phyloP scores from a whole-genome alignment of 2,888 invertebrate genomes.

The Mechanitis messenoides region DNA sequence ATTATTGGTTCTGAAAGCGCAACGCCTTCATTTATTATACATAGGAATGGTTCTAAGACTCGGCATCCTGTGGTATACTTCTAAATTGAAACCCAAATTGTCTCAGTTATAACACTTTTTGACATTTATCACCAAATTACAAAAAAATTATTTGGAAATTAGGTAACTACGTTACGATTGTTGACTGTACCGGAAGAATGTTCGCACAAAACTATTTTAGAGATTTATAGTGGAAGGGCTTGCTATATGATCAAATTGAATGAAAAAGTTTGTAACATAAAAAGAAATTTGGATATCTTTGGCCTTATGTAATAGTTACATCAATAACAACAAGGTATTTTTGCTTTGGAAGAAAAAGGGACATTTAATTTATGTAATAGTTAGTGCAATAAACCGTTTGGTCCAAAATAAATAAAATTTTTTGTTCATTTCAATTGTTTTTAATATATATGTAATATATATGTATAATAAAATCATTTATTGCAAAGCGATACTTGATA shows the following conservation, averaged over 20 bases:
- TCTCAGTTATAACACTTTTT: constrained; percentile 48
- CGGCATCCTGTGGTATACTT: constrained; percentile 29
- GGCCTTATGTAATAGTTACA: constrained; percentile 9
- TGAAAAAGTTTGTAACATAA: constrained; percentile 39
- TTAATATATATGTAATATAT: no score
- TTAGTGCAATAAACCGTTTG: background rate
- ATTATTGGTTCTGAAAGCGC: constrained; percentile 59
- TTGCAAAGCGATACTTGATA: no score
- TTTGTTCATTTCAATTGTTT: no score
- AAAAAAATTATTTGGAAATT: constrained; percentile 65
- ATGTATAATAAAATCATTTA: no score
- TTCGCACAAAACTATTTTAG: constrained; percentile 61
- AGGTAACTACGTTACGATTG: constrained; percentile 63
- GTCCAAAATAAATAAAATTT: constrained; percentile 5
- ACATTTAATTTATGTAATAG: no score
- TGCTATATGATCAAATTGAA: constrained; percentile 43
- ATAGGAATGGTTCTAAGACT: constrained; percentile 23
- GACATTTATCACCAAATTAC: constrained; percentile 62
- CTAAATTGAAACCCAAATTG: constrained; percentile 47
- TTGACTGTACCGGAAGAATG: constrained; percentile 56
- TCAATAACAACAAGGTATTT: no score
- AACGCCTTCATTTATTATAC: constrained; percentile 61
- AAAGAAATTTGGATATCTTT: constrained; percentile 18
- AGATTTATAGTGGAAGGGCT: constrained; percentile 62
- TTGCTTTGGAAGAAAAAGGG: no score